A percentile compares a stretch with the other conserved stretches of the same genome.
Evolutionary conservation across 2,113 vertebrate species (phyloP).

Genomic region (Megaceryle torquata): DNA sequence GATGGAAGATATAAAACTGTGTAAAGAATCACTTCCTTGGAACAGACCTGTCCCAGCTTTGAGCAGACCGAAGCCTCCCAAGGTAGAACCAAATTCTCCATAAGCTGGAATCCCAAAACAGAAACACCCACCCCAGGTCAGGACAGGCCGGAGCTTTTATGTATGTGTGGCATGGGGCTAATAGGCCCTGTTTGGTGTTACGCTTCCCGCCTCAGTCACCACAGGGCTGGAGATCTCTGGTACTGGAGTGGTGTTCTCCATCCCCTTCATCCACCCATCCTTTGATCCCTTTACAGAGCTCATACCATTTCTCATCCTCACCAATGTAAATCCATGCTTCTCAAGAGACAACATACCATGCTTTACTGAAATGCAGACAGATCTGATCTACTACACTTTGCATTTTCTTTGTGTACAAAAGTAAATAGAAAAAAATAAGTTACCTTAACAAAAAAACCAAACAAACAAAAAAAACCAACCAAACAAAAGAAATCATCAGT

Average conservation of each 20-base stretch:
- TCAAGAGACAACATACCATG: neutral
- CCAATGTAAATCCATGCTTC: neutral
- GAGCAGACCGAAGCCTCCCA: neutral
- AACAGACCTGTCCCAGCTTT: neutral
- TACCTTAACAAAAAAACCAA: neutral
- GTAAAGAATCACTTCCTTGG: neutral
- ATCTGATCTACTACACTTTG: neutral
- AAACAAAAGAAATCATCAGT: neutral
- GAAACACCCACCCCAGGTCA: neutral
- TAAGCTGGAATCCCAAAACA: neutral
- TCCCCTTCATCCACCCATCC: neutral
- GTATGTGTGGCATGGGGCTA: fast-evolving
- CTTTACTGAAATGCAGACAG: neutral
- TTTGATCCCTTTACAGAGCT: neutral
- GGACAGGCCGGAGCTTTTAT: neutral
- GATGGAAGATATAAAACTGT: neutral
- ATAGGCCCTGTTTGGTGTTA: fast-evolving
- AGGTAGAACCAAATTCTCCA: neutral
- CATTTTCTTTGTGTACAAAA: neutral
- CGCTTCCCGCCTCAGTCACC: neutral
- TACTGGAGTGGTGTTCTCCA: neutral
- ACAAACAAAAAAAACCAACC: too few species aligned
- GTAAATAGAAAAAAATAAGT: neutral
- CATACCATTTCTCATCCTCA: neutral
- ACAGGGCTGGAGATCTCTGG: neutral